phyloP scores from a whole-genome alignment of 2,113 vertebrate species.

The Etia nguti region DNA sequence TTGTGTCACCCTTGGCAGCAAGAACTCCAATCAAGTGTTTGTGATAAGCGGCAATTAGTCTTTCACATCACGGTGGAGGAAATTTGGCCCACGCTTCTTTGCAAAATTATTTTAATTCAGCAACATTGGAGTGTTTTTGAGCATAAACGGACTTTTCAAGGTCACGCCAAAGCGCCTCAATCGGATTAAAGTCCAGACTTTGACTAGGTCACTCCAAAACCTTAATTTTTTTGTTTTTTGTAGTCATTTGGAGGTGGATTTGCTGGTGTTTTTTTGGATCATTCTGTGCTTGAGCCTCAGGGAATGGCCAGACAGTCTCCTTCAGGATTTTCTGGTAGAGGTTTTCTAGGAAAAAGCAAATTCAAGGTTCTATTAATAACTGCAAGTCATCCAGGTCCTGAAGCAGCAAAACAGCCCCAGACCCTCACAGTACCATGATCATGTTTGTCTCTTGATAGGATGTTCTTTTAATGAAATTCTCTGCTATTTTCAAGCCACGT shows the following conservation, averaged over 20 bases:
- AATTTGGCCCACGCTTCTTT: accelerated
- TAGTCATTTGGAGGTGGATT: not conserved
- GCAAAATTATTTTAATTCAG: not conserved
- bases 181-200: not conserved
- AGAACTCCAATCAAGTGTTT: not conserved
- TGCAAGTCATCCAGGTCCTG: not conserved
- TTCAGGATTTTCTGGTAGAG: not conserved
- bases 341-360: not conserved
- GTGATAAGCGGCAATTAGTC: not conserved
- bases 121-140: not conserved
- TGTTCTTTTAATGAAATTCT: not conserved
- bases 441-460: not conserved
- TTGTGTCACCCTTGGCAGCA: not conserved
- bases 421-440: not conserved
- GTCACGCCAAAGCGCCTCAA: not conserved
- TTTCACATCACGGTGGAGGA: not conserved
- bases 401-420: not conserved
- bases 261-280: not conserved
- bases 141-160: not conserved
- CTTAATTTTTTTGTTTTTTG: not conserved
- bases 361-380: not conserved
- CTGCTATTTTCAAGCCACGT: not conserved
- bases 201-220: not conserved
- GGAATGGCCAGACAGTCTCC: accelerated
- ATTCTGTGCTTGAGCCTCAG: not conserved